Conservation (phyloP, 1,140 invertebrate genomes). For the Xylocopa sonorina region DNA sequence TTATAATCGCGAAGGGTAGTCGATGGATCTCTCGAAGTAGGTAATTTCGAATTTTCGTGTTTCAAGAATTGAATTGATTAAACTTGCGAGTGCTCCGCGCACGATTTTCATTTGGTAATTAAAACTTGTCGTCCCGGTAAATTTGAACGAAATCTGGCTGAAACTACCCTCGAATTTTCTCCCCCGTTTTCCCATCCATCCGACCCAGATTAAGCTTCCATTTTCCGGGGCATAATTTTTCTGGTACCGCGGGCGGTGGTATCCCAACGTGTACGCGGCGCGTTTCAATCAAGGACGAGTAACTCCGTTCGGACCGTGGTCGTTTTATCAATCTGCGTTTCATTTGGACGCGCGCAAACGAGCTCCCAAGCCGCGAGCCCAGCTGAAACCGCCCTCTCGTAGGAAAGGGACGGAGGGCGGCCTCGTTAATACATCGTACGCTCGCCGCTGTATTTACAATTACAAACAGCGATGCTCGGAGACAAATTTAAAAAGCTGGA, state of each 20-base stretch:
- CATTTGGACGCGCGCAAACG: background rate
- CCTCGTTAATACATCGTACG: constrained; percentile 1
- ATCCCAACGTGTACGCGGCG: background rate
- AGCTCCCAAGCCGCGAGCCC: too few species aligned
- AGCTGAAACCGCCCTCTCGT: too few species aligned
- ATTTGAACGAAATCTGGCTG: background rate
- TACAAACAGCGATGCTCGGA: constrained; percentile 13
- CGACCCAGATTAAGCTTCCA: background rate
- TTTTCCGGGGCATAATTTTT: constrained; percentile 10
- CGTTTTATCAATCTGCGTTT: constrained; percentile 10
- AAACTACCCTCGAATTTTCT: background rate
- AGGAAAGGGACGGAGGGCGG: background rate
- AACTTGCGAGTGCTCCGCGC: background rate
- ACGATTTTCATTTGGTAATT: too few species aligned
- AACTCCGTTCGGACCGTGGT: background rate
- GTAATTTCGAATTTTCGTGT: background rate
- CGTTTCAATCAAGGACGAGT: background rate
- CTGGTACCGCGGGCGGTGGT: too few species aligned
- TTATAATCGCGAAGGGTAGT: too few species aligned
- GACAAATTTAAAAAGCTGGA: constrained; percentile 15
- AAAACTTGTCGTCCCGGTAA: too few species aligned
- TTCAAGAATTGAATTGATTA: background rate
- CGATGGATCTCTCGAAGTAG: too few species aligned
- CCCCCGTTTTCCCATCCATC: background rate
- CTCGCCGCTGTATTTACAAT: constrained; percentile 12